phyloP scores from a whole-genome alignment of 2,797 vertebrate species.

The Allobates femoralis region DNA sequence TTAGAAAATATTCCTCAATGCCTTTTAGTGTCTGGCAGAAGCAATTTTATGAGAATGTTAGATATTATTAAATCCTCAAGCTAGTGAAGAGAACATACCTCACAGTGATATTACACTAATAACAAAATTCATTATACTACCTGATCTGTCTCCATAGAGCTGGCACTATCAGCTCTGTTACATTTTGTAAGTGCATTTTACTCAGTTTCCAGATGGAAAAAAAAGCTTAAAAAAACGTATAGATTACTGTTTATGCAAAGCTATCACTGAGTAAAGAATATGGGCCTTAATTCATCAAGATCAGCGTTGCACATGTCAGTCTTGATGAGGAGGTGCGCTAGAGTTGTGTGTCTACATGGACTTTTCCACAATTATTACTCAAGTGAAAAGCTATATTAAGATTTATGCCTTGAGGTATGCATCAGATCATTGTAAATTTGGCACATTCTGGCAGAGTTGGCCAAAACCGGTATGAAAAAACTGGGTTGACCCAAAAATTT shows the following conservation, averaged over 20 bases:
- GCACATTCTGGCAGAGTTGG: no score
- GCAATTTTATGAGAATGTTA: conserved; percentile 68
- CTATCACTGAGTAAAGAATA: no score
- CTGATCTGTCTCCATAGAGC: conserved; percentile 23
- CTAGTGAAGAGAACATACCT: conserved; percentile 58
- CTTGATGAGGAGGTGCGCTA: no score
- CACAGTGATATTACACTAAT: conserved; percentile 52
- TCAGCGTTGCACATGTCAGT: no score
- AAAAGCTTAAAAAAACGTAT: not conserved
- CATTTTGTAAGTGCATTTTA: not conserved
- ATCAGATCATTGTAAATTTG: no score
- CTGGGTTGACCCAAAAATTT: no score
- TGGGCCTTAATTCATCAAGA: no score
- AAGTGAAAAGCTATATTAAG: no score
- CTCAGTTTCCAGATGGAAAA: not conserved
- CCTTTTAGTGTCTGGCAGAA: conserved; percentile 70
- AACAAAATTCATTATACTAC: conserved; percentile 49
- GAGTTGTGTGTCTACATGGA: no score
- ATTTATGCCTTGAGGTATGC: no score
- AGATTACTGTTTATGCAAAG: not conserved
- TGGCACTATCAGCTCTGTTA: conserved; percentile 28
- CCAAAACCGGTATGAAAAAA: no score
- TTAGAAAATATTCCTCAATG: conserved; percentile 75
- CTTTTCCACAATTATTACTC: no score
- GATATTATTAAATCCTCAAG: conserved; percentile 64